phyloP scores from a whole-genome alignment of 2,888 invertebrate species.

The Drosophila mettleri region DNA sequence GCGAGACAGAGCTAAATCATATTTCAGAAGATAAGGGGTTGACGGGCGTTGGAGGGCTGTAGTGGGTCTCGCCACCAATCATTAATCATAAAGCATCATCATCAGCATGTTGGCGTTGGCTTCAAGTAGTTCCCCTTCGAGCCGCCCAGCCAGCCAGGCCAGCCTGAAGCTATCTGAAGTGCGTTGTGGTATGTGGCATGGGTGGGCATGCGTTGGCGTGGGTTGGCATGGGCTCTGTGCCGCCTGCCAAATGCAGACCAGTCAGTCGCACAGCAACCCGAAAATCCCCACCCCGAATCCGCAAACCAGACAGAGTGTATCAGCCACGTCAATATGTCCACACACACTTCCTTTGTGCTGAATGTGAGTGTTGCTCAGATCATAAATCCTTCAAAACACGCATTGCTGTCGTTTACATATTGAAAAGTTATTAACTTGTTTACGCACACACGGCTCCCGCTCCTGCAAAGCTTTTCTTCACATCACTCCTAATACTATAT shows the following conservation, averaged over 20 bases:
- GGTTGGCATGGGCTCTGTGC: constrained; percentile 11
- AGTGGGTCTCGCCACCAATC: constrained; percentile 64
- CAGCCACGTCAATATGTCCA: constrained; percentile 67
- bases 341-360: constrained; percentile 49
- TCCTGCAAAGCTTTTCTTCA: not conserved
- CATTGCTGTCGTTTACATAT: constrained; percentile 47
- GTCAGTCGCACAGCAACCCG: constrained; percentile 21
- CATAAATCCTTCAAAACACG: constrained; percentile 67
- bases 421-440: constrained; percentile 52
- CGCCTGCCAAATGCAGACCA: constrained; percentile 53
- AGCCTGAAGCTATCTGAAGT: constrained; percentile 39
- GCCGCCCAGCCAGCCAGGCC: constrained; percentile 6
- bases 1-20: constrained; percentile 24
- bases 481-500: constrained; percentile 3
- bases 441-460: not conserved
- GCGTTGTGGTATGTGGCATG: constrained; percentile 13
- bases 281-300: constrained; percentile 21
- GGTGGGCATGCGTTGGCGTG: no score
- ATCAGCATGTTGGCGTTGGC: constrained; percentile 60
- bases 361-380: constrained; percentile 37
- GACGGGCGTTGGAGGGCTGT: constrained; percentile 5
- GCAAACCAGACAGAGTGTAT: constrained; percentile 43
- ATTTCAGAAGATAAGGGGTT: constrained; percentile 25
- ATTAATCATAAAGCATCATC: constrained; percentile 78
- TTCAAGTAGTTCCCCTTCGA: constrained; percentile 27